Conservation (phyloP, 2,113 vertebrate genomes). For the Albula goreensis region DNA sequence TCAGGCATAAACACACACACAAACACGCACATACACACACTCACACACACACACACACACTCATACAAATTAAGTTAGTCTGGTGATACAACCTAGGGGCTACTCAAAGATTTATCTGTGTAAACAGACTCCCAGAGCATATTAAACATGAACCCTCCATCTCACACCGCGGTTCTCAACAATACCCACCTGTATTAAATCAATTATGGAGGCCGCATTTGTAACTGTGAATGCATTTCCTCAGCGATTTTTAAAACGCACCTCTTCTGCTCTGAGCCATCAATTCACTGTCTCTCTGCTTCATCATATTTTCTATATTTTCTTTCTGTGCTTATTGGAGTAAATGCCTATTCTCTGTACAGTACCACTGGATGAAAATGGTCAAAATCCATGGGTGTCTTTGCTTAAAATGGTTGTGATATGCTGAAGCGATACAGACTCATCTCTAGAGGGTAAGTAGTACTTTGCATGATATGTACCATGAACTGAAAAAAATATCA, state of each 20-base stretch:
- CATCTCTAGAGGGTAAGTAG: too few species aligned
- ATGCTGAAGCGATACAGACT: too few species aligned
- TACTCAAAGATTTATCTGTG: constrained; percentile 46
- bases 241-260: constrained; percentile 54
- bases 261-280: not conserved
- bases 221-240: constrained; percentile 54
- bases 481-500: too few species aligned
- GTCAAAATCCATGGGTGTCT: not conserved
- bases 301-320: too few species aligned
- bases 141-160: constrained; percentile 66
- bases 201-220: constrained; percentile 66
- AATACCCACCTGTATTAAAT: constrained; percentile 70
- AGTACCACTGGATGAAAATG: too few species aligned
- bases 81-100: constrained; percentile 31
- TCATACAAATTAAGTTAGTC: constrained; percentile 24
- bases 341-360: not conserved
- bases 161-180: constrained; percentile 55
- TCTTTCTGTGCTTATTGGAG: too few species aligned
- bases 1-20: constrained; percentile 33
- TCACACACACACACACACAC: constrained; percentile 19
- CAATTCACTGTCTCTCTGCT: too few species aligned
- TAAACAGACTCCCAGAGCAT: constrained; percentile 66
- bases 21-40: constrained; percentile 29
- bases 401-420: not conserved
- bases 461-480: too few species aligned